Conservation (phyloP, 2,888 invertebrate genomes). For the Caradrina clavipalpis region DNA sequence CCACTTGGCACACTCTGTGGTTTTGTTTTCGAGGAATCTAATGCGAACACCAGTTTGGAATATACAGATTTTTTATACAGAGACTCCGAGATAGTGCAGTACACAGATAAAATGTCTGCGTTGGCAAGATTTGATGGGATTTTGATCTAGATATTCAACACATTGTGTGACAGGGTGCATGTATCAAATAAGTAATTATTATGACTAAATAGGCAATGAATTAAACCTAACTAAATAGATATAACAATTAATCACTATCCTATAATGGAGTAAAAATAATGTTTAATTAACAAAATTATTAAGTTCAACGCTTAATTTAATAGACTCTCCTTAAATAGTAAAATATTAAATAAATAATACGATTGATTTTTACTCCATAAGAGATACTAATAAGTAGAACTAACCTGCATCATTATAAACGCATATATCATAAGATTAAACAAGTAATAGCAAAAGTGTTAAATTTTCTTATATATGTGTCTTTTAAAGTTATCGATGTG, state of each 20-base stretch:
- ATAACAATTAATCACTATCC: constrained; percentile 54
- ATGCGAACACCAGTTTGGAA: constrained; percentile 74
- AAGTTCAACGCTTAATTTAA: not conserved
- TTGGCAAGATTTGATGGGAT: constrained; percentile 65
- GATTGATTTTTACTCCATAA: constrained; percentile 50
- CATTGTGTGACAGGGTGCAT: constrained; percentile 90
- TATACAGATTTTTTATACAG: constrained; percentile 63
- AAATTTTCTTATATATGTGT: constrained; percentile 62
- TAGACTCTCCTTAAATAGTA: not conserved
- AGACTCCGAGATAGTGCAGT: constrained; percentile 71
- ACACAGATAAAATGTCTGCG: constrained; percentile 69
- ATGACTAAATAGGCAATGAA: constrained; percentile 69
- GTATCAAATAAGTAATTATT: constrained; percentile 81
- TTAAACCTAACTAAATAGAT: constrained; percentile 66
- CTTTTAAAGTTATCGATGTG: constrained; percentile 65
- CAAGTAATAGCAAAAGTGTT: constrained; percentile 59
- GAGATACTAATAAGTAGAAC: constrained; percentile 61
- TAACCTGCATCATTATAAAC: constrained; percentile 68
- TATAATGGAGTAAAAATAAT: constrained; percentile 52
- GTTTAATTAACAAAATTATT: not conserved
- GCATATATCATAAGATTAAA: constrained; percentile 62
- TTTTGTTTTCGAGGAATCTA: constrained; percentile 77
- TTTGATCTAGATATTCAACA: constrained; percentile 71
- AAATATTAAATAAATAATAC: not conserved
- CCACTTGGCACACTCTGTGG: constrained; percentile 90